Evolutionary conservation across 2,888 invertebrate genomes (phyloP).

Genomic region (Cataglyphis albicans): DNA sequence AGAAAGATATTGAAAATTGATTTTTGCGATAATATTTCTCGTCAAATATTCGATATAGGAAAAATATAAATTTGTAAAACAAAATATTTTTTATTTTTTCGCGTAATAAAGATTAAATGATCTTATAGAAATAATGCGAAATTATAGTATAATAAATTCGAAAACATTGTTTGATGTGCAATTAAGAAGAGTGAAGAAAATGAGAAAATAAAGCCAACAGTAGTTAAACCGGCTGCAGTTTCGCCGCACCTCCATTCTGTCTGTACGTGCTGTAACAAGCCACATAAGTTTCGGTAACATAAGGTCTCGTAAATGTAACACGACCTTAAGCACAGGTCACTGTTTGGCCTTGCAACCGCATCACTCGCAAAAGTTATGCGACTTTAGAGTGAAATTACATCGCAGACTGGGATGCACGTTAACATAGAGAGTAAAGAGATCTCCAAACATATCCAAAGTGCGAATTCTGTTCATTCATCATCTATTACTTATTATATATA

Average conservation of each 20-base stretch:
- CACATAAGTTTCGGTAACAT: conserved; percentile 30
- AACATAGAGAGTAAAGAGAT: conserved; percentile 68
- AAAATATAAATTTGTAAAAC: not conserved
- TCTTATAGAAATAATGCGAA: not conserved
- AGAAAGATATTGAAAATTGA: not conserved
- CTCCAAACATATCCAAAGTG: conserved; percentile 64
- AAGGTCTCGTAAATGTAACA: conserved; percentile 46
- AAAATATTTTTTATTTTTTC: not conserved
- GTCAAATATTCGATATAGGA: not conserved
- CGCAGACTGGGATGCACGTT: conserved; percentile 78
- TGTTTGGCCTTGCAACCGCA: conserved; percentile 42
- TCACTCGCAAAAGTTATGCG: conserved; percentile 42
- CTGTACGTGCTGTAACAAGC: conserved; percentile 8
- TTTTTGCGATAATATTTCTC: not conserved
- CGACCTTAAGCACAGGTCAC: conserved; percentile 39
- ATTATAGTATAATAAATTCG: not conserved
- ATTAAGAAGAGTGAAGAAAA: conserved; percentile 9
- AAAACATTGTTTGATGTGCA: conserved; percentile 13
- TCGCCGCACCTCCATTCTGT: conserved; percentile 11
- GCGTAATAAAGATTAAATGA: not conserved
- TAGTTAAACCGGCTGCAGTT: conserved; percentile 1
- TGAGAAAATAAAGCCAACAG: conserved; percentile 17
- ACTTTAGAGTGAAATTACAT: conserved; percentile 77
- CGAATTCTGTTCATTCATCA: conserved; percentile 68
- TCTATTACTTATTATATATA: not conserved